Evolutionary conservation across 2,888 invertebrate species (phyloP).

Genomic region (Capitulum mitella): DNA sequence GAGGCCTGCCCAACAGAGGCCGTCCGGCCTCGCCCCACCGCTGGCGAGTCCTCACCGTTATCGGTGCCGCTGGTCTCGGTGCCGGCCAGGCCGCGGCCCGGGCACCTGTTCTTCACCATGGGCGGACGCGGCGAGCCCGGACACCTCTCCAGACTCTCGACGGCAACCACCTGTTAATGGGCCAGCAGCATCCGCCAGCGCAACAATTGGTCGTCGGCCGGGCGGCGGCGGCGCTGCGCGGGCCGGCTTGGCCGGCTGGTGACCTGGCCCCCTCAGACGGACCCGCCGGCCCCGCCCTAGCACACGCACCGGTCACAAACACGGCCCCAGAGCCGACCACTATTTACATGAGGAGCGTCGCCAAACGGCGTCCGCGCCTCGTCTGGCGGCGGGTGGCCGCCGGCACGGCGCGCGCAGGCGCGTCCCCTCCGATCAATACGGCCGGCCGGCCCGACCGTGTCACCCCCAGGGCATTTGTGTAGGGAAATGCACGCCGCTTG

Average conservation of each 20-base stretch:
- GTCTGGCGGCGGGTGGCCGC: background rate
- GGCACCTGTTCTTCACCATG: background rate
- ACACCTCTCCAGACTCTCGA: background rate
- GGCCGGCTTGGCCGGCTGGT: background rate
- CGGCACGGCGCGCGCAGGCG: background rate
- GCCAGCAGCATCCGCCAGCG: background rate
- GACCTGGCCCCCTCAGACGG: background rate
- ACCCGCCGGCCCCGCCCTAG: background rate
- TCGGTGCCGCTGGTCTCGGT: background rate
- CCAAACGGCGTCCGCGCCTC: background rate
- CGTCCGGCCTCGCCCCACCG: too few relatives aligned
- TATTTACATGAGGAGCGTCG: background rate
- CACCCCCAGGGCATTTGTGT: background rate
- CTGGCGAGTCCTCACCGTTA: background rate
- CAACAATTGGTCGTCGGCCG: background rate
- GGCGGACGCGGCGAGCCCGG: background rate
- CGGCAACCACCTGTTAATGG: background rate
- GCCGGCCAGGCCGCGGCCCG: background rate
- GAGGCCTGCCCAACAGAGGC: too few relatives aligned
- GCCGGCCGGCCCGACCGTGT: too few relatives aligned
- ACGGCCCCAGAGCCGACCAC: background rate
- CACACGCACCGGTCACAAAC: background rate
- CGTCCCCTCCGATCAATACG: background rate
- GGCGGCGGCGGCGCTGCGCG: background rate
- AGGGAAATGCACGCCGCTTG: background rate